phyloP scores from a whole-genome alignment of 2,113 vertebrate species.

The Protomyctophum bolini region DNA sequence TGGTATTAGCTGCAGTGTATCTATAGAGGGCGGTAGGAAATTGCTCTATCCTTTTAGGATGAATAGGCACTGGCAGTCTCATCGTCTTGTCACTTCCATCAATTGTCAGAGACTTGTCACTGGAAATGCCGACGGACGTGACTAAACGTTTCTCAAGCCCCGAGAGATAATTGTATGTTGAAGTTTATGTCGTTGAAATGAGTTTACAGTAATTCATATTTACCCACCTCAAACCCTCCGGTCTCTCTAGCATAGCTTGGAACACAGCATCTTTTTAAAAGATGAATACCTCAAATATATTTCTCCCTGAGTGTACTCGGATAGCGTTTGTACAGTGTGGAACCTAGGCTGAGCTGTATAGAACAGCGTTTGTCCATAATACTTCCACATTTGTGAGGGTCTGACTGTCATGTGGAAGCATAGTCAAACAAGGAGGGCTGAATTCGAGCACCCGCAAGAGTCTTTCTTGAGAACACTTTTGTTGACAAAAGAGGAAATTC shows the following conservation, averaged over 20 bases:
- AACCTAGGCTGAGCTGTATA: too few relatives aligned
- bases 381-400: too few relatives aligned
- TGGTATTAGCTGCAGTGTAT: conserved; percentile 5
- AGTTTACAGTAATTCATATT: not conserved
- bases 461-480: too few relatives aligned
- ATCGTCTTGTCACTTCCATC: not conserved
- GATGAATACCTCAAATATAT: conserved; percentile 65
- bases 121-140: not conserved
- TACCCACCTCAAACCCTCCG: conserved; percentile 34
- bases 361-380: too few relatives aligned
- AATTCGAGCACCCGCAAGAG: too few relatives aligned
- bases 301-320: conserved; percentile 61
- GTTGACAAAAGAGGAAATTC: too few relatives aligned
- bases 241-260: conserved; percentile 51
- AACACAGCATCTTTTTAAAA: conserved; percentile 59
- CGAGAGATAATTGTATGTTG: not conserved
- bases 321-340: conserved; percentile 23
- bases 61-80: not conserved
- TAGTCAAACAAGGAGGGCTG: too few relatives aligned
- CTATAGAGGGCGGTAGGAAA: conserved; percentile 18
- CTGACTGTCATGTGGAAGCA: too few relatives aligned
- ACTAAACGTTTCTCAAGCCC: not conserved
- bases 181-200: not conserved
- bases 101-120: not conserved
- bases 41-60: conserved; percentile 13